phyloP scores from a whole-genome alignment of 2,797 vertebrate genomes.

The Loris lydekkerianus region DNA sequence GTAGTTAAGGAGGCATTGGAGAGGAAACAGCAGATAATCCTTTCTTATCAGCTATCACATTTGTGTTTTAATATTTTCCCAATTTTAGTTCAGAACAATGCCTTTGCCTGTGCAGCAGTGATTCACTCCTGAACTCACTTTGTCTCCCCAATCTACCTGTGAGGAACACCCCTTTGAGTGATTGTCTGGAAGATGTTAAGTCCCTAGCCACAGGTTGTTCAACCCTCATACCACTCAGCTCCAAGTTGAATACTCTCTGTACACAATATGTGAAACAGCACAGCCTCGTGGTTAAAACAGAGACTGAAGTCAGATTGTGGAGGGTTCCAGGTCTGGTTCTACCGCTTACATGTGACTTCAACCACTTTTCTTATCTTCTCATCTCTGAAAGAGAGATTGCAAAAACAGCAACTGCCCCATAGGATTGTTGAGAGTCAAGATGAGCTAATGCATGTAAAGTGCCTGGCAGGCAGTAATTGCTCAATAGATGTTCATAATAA shows the following conservation, averaged over 20 bases:
- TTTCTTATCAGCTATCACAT: background rate
- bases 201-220: background rate
- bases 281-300: background rate
- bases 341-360: background rate
- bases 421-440: background rate
- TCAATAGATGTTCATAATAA: background rate
- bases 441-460: background rate
- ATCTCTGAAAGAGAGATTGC: background rate
- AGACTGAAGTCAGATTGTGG: background rate
- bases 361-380: background rate
- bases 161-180: background rate
- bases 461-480: background rate
- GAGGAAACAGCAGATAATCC: background rate
- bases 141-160: background rate
- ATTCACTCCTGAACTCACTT: background rate
- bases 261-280: background rate
- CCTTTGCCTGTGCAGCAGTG: background rate
- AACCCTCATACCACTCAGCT: background rate
- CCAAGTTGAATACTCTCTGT: background rate
- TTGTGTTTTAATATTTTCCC: background rate
- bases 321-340: constrained; percentile 35
- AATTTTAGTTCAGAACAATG: background rate
- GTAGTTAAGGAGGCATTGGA: background rate
- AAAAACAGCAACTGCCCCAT: background rate
- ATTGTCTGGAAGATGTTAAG: background rate